These are phyloP conservation scores for Pterocles gutturalis DNA, from an alignment of 2,113 vertebrate genomes.

Conservation along the genomic window DNA sequence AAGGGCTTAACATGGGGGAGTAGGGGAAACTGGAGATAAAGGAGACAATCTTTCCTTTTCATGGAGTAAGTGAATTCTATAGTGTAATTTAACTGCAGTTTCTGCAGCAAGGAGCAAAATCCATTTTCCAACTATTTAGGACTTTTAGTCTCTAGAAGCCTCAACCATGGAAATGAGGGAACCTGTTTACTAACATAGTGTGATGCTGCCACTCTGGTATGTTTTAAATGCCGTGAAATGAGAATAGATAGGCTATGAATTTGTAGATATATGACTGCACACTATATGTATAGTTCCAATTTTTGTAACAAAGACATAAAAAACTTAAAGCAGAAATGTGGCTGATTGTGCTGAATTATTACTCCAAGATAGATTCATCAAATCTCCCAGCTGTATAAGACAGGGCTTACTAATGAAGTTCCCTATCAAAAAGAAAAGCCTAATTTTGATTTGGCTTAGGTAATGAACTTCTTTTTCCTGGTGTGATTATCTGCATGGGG, in stretches of 20 bases:
- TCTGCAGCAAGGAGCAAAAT: conserved; percentile 45
- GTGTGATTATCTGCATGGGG: conserved; percentile 97
- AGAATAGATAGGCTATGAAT: conserved; percentile 41
- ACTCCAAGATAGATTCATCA: conserved; percentile 97
- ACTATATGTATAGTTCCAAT: conserved; percentile 58
- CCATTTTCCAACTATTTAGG: conserved; percentile 32
- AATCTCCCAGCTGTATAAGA: conserved; percentile 97
- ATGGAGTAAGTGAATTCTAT: conserved; percentile 45
- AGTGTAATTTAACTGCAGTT: conserved; percentile 26
- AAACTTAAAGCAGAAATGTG: conserved; percentile 86
- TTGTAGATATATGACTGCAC: conserved; percentile 16
- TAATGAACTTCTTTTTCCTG: conserved; percentile 99
- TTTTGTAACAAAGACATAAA: conserved; percentile 86
- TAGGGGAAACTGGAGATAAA: neutral
- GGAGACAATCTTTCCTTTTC: conserved; percentile 18
- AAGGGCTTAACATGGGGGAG: neutral
- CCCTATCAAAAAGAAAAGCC: conserved; percentile 99
- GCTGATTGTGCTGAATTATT: conserved; percentile 98
- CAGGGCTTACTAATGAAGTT: conserved; percentile 99
- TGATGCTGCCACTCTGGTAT: conserved; percentile 4
- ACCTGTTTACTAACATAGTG: conserved; percentile 51
- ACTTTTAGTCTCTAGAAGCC: conserved; percentile 7
- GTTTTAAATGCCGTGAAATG: conserved; percentile 58
- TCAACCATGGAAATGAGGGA: conserved; percentile 40
- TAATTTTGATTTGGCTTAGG: conserved; percentile 99